Base-by-base conservation (phyloP, 2,888 invertebrate species). In the Gymnosoma rotundatum region DNA sequence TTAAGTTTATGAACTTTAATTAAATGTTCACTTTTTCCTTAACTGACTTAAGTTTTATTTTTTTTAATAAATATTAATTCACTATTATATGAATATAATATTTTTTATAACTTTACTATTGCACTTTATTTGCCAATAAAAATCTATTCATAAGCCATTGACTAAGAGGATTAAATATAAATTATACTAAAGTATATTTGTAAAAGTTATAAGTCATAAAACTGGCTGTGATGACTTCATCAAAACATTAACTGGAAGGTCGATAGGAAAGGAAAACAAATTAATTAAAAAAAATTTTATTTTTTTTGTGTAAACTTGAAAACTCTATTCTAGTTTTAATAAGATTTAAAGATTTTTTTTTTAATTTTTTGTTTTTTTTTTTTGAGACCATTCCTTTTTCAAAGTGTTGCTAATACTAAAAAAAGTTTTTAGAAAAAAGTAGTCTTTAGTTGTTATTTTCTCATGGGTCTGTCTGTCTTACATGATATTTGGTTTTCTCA, bases 41-140 rank as follows among this genome's bases (percentile, higher is more conserved):
- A 25, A 4, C 25, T 25, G 25, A 25, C 25, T 25, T 25, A 25
- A 25, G 32, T 8, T 6, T 32, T 20, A 12, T 20, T 18, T 10
- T 54, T 20, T 18, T 2, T 20, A 21, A 48, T 48, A 6, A 48
- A 48, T n/a, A n/a, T 48, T 48, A 16, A n/a, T 36, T 60, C 6
- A n/a, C 5, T 73, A 61, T 38, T 21, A 12, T 14, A 38, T 7
- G 18, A 25, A 4, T 25, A 50, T 38, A n/a, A 36, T 36, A 9
- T 61, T 69, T 69, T 63, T 25, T 54, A 56, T 56, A 32, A 32
- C 36, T 48, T 16, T 56, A 12, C 5, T 14, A 54, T 63, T 63
- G 69, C 63, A 75, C n/a, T 75, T 81, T 70, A 81, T 75, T 81
- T 74, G 75, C 70, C 75, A 81, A 81, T 81, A 80, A 75, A 81